A percentile compares a stretch with the other conserved stretches of the same genome.
phyloP scores from a whole-genome alignment of 1,140 invertebrate genomes.

The Ips typographus region DNA sequence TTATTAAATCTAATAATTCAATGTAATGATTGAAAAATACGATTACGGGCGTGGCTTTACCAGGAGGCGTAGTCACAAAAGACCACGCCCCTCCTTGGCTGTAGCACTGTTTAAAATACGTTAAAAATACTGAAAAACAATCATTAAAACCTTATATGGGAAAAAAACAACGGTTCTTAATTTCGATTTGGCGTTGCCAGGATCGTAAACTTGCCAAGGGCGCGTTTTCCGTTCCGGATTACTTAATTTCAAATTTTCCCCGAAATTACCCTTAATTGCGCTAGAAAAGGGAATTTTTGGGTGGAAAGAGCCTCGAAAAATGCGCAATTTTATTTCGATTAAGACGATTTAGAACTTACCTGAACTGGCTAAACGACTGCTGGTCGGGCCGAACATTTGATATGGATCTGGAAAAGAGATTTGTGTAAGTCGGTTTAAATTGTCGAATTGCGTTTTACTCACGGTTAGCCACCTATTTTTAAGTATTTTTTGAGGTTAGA shows the following conservation, averaged over 20 bases:
- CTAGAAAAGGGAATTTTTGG: slow-evolving; percentile 1
- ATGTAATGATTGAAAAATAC: no score
- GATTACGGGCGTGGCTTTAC: no score
- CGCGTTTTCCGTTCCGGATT: slow-evolving; percentile 18
- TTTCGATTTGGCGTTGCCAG: slow-evolving; percentile 22
- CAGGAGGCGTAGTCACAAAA: no score
- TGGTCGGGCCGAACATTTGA: slow-evolving; percentile 94
- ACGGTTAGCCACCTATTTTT: slow-evolving; percentile 8
- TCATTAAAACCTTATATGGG: no score
- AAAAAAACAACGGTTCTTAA: no score
- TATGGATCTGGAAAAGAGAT: slow-evolving; percentile 82
- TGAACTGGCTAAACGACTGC: slow-evolving; percentile 89
- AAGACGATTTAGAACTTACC: slow-evolving; percentile 59
- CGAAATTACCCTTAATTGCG: slow-evolving; percentile 24
- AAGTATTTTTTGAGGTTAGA: slow-evolving; percentile 4
- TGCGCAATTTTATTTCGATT: slow-evolving; percentile 38
- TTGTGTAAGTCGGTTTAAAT: slow-evolving; percentile 42
- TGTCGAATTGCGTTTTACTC: slow-evolving; percentile 35
- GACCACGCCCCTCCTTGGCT: no score
- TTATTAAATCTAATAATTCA: no score
- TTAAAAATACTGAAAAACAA: no score
- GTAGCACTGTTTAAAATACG: no score
- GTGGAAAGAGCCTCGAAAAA: slow-evolving; percentile 9
- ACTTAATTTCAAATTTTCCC: slow-evolving; percentile 11
- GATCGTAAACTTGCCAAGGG: no score